Base-by-base conservation (phyloP, 2,888 invertebrate species). In the Epistrophella euchroma region DNA sequence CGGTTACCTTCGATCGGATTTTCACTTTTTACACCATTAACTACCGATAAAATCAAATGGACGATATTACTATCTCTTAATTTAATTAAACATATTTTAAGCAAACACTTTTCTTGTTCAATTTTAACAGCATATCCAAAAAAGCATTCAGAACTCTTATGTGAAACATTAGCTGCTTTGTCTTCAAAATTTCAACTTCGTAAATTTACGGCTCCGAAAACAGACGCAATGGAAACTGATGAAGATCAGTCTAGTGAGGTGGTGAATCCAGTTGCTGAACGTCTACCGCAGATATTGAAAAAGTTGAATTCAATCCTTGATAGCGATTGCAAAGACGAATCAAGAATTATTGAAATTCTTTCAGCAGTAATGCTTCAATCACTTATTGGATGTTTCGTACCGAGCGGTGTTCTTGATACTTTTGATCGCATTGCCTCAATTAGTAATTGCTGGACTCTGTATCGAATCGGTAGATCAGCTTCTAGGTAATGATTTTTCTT, bases 291-390 rank as follows among this genome's bases (percentile, higher is more conserved):
- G 10, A 91, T 92, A 19, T 85, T 93, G 11, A 89, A 91, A 66
- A 92, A 92, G 88, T 79, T 93, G 0, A 91, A 91, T 52, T 89
- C 89, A 19, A 89, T 92, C 2, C 89, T 90, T 25, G 90, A 91
- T 10, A 88, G 85, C 32, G 90, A 90, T 11, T 88, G 90, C 7
- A 89, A 89, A 70, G 88, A 89, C 55, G 90, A 94, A 90, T 93
- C 93, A 28, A 94, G 94, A 79, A 94, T 94, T 0, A 93, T 95
- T 87, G 95, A 97, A 17, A 96, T 97, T 91, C 93, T 98, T 6
- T 96, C 96, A 90, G 97, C 97, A 0, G 93, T 98, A 81, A 93
- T 97, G 47, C 95, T 97, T 88, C 98, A 98, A 93, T 96, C 96
- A 85, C 93, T 96, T 5, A 95, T 96, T 9, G 96, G 96, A 0